Conservation (phyloP, 2,888 invertebrate genomes). For the Cephus rjabovi region DNA sequence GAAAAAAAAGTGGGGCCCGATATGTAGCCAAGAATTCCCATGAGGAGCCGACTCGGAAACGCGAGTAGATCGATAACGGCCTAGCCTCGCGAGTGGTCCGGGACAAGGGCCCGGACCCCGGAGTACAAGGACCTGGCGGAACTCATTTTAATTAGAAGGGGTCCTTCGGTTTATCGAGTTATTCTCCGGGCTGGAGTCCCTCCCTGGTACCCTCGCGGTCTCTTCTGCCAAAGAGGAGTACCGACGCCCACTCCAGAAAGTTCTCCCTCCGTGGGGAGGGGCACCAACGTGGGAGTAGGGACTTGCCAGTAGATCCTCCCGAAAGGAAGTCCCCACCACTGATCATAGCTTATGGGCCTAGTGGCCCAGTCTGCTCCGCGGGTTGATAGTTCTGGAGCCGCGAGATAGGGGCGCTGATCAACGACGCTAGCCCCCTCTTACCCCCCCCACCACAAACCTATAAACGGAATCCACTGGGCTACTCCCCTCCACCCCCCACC, state of each 20-base stretch:
- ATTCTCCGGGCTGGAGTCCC: conserved; percentile 25
- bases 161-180: conserved; percentile 46
- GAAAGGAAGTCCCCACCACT: neutral
- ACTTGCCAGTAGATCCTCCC: neutral
- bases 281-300: neutral
- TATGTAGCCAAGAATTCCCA: neutral
- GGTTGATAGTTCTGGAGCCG: neutral
- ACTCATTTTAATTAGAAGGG: conserved; percentile 51
- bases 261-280: neutral
- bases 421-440: conserved; percentile 6
- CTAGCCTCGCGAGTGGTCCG: neutral
- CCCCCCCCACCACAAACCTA: conserved; percentile 9
- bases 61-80: conserved; percentile 2
- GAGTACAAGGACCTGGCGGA: conserved; percentile 41
- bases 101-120: neutral
- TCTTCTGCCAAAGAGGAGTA: conserved; percentile 42
- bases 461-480: conserved; percentile 31
- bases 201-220: conserved; percentile 27
- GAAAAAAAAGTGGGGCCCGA: neutral
- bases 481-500: conserved; percentile 37
- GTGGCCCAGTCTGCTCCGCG: neutral
- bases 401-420: conserved; percentile 2
- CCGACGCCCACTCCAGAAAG: conserved; percentile 48
- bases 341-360: neutral
- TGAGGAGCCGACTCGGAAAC: neutral